Percentiles rank a stretch among this genome's conserved stretches.
phyloP scores from a whole-genome alignment of 37 sponge, comb jelly and placozoan genomes.

The Chondrilla cf. caribensis region DNA sequence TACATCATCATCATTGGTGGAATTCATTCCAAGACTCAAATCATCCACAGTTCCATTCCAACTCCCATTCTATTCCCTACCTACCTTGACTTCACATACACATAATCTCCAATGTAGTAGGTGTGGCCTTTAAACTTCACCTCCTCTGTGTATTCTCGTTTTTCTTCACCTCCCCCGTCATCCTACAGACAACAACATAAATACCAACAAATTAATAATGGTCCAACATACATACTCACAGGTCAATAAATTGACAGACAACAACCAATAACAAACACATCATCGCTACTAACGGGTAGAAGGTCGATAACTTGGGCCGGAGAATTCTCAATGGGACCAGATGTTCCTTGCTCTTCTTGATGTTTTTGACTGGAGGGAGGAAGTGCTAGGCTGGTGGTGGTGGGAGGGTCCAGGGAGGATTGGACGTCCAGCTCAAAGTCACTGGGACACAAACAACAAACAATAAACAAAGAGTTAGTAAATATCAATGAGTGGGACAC shows the following conservation, averaged over 20 bases:
- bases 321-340: no score
- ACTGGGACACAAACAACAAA: no score
- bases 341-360: no score
- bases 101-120: slow-evolving; percentile 23
- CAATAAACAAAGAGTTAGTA: no score
- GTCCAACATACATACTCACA: background rate
- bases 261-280: background rate
- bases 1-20: background rate
- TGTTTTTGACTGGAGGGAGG: no score
- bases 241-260: background rate
- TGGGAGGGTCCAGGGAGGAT: no score
- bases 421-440: no score
- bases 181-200: slow-evolving; percentile 3
- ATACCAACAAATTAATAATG: background rate
- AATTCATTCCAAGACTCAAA: background rate
- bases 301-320: no score
- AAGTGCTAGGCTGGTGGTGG: no score
- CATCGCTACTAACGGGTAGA: no score
- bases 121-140: slow-evolving; percentile 6
- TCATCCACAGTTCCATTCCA: no score
- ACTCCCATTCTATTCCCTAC: background rate
- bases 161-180: background rate
- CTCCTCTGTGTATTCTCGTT: background rate
- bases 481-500: no score
- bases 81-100: slow-evolving; percentile 5